Conservation (phyloP, 35 echinoderm and acorn worm genomes). For the Ophiothrix spiculata region DNA sequence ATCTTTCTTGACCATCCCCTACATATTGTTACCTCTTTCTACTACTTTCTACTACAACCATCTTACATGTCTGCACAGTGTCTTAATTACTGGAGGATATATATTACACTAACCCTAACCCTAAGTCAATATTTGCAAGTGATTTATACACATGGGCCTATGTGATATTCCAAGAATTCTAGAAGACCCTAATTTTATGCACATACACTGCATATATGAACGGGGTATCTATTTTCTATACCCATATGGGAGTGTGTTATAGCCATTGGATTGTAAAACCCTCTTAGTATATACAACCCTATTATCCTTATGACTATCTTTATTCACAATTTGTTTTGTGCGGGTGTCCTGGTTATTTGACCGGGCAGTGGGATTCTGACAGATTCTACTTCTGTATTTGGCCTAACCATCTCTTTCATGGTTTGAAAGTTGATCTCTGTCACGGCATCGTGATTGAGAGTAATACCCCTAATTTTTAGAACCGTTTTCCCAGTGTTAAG, state of each 20-base stretch:
- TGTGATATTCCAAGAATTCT: too few species aligned
- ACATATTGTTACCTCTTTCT: too few species aligned
- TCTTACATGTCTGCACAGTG: too few species aligned
- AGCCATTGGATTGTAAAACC: constrained; percentile 11
- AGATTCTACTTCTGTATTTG: not conserved
- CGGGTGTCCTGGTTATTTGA: constrained; percentile 46
- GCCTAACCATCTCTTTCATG: constrained; percentile 42
- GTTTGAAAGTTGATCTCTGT: constrained; percentile 51
- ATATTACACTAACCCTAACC: too few species aligned
- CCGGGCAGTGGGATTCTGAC: constrained; percentile 12
- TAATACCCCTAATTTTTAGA: constrained; percentile 65
- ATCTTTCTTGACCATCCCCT: too few species aligned
- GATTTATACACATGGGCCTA: too few species aligned
- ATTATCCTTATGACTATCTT: constrained; percentile 40
- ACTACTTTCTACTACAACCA: too few species aligned
- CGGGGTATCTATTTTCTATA: constrained; percentile 21
- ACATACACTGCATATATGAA: too few species aligned
- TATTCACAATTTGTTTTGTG: constrained; percentile 34
- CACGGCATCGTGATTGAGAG: constrained; percentile 50
- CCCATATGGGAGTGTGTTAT: constrained; percentile 41
- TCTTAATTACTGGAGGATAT: too few species aligned
- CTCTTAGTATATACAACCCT: constrained; percentile 44
- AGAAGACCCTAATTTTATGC: too few species aligned
- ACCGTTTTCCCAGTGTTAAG: constrained; percentile 46
- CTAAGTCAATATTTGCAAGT: too few species aligned